Percentiles rank a stretch among this genome's conserved stretches.
Evolutionary conservation across 2,888 invertebrate species (phyloP).

Genomic region (Folsomia candida): DNA sequence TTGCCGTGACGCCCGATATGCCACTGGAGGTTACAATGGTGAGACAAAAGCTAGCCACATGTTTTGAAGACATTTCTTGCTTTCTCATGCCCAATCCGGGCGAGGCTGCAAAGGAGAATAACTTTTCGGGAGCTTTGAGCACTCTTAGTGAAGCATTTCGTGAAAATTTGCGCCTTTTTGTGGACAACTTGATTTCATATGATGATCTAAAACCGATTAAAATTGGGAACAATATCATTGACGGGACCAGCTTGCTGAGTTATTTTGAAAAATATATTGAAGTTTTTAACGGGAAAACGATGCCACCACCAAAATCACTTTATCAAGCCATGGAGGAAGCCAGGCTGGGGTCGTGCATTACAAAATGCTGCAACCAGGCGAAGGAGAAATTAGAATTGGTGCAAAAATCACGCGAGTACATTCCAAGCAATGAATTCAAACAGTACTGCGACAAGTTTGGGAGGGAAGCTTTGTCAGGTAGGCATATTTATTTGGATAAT

Average conservation of each 20-base stretch:
- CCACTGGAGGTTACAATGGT: not conserved
- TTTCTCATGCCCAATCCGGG: not conserved
- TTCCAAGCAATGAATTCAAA: too few species aligned
- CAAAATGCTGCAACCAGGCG: too few species aligned
- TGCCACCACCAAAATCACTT: not conserved
- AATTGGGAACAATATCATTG: not conserved
- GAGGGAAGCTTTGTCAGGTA: too few species aligned
- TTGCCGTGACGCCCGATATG: not conserved
- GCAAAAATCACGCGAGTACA: too few species aligned
- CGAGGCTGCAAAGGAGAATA: not conserved
- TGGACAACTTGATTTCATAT: not conserved
- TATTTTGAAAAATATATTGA: not conserved
- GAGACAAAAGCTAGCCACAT: not conserved
- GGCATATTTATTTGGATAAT: too few species aligned
- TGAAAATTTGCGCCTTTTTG: not conserved
- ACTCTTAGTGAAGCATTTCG: not conserved
- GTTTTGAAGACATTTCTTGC: not conserved
- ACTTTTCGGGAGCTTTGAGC: not conserved
- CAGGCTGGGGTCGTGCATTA: too few species aligned
- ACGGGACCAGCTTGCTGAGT: not conserved
- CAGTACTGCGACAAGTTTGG: too few species aligned
- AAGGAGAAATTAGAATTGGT: too few species aligned
- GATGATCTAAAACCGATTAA: not conserved
- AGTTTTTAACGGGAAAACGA: not conserved
- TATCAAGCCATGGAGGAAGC: too few species aligned